Base-by-base conservation (phyloP, 2,888 invertebrate genomes). In the Bellardia bayeri region DNA sequence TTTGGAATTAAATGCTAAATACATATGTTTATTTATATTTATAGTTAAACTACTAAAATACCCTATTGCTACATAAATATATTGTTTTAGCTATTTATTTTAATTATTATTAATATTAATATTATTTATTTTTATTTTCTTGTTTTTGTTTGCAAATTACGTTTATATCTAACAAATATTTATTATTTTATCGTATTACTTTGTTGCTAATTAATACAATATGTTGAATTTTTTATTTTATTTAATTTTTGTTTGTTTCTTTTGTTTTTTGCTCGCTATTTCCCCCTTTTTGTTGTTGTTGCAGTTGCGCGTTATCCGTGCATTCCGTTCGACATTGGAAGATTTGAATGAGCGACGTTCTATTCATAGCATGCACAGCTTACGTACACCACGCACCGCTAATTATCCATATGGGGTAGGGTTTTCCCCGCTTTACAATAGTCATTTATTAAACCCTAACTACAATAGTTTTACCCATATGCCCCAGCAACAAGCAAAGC, bases 301-400 rank as follows among this genome's bases (percentile, higher is more conserved):
- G 96, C 98, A 99, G 99, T 97, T 99, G 95, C 98, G 99, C 95
- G 99, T 99, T 95, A 99, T 99, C 95, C 98, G 99, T 96, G 99
- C 99, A 94, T 99, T 99, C 98, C 98, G 98, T 96, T 98, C 98
- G 93, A 99, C 97, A 94, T 96, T 99, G 96, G 99, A 99, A 96
- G 99, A 99, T 95, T 95, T 99, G 95, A 99, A 98, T 95, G 99
- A 99, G 95, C 97, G 98, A 93, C 98, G 99, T 94, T 99, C 98
- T 94, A 97, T 98, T 95, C 98, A 99, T 96, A 98, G 98, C 96
- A 96, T 98, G 94, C 98, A 98, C 95, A 98, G 97, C 94, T 96
- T 97, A 95, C 97, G 97, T 95, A 97, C 96, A 95, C 96, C 96
- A 91, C 95, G 96, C 93, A 75, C 80, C 16, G 69, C 85, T 75